Percentiles rank a stretch among this genome's conserved stretches.
These are phyloP conservation scores for Sternotherus odoratus DNA, from an alignment of 2,797 vertebrate species.

Conservation along the genomic window DNA sequence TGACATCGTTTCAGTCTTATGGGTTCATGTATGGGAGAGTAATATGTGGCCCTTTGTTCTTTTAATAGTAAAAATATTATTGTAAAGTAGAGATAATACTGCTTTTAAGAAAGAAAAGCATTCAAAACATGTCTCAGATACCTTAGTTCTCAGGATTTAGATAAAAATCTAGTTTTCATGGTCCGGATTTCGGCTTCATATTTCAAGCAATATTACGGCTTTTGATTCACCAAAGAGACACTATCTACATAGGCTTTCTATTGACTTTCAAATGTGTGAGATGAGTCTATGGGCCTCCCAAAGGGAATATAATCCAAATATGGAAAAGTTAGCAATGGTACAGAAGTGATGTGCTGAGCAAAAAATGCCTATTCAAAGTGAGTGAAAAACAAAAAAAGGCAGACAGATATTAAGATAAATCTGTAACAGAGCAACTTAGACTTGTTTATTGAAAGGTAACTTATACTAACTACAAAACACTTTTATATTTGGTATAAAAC, in stretches of 20 bases:
- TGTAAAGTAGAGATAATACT: background rate
- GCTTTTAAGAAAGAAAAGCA: background rate
- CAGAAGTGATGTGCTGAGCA: background rate
- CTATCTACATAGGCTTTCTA: background rate
- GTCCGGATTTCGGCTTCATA: background rate
- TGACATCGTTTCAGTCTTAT: background rate
- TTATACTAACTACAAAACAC: background rate
- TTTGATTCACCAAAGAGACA: background rate
- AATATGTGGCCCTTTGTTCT: background rate
- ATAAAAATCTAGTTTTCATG: background rate
- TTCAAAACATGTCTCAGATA: background rate
- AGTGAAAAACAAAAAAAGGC: background rate
- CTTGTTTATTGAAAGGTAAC: background rate
- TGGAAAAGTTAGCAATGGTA: background rate
- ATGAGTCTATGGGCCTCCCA: background rate
- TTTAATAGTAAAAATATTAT: background rate
- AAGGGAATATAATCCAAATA: conserved; percentile 12
- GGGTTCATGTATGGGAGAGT: background rate
- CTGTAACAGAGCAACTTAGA: background rate
- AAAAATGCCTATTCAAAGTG: background rate
- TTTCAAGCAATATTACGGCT: background rate
- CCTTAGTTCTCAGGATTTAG: background rate
- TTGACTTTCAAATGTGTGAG: background rate
- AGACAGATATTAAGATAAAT: background rate
- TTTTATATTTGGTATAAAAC: background rate